Base-by-base conservation (phyloP, 2,113 vertebrate genomes). In the Salvelinus alpinus region DNA sequence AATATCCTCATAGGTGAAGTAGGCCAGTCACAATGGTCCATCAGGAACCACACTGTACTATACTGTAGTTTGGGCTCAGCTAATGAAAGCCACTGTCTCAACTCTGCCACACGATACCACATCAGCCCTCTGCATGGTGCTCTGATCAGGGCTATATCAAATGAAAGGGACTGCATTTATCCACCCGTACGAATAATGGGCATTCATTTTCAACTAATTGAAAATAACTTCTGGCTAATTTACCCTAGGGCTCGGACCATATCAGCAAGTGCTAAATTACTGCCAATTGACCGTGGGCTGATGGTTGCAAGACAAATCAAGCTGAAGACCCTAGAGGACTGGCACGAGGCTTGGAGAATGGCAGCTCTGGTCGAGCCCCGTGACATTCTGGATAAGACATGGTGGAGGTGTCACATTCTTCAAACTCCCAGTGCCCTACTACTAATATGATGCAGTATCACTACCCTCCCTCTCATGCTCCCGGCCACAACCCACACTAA, bases 151-250 rank as follows among this genome's bases (percentile, higher is more conserved):
- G 38, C 14, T 31, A 76, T 29, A 44, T 27, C 74, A 72, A 71
- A 75, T 65, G 22, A 76, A 82, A 78, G 69, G 48, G 68, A 57
- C 44, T 4, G 22, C 25, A 8, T 72, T 13, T 62, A 3, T 54
- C 47, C 44, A 20, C 27, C 54, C 71, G 67, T 38, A 70, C 72
- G 48, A 20, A 51, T 34, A 71, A 75, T 44, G 69, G 27, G 29
- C 44, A 27, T 71, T 75, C 12, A 64, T 48, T 48, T 72, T 64
- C 70, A 31, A 22, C 78, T 79, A 74, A 79, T 70, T 79, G 67
- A 79, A 79, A 74, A 79, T 74, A 71, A 74, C 74, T 68, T 64
- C 71, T 57, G 82, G 64, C 70, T 75, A 0, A 72, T 81, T 84
- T 78, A 72, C 59, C 22, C 64, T 48, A 59, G 80, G 51, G 48